These are phyloP conservation scores for Anguilla marmorata DNA, from an alignment of 2,797 vertebrate genomes.

Conservation along the genomic window DNA sequence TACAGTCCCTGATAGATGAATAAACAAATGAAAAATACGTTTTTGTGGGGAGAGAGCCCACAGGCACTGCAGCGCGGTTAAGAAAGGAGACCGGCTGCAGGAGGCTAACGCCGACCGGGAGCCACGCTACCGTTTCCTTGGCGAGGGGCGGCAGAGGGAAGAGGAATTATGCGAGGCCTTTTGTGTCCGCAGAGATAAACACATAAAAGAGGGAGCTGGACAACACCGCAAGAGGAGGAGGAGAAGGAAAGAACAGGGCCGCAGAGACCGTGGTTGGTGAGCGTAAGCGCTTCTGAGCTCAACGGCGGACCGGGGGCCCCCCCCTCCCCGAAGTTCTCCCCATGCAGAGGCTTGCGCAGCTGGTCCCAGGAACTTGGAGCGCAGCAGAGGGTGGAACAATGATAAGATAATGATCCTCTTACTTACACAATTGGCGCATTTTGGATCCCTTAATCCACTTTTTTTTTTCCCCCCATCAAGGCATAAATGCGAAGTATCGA, in stretches of 20 bases:
- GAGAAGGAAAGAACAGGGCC: background rate
- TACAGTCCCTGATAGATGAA: background rate
- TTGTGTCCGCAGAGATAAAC: conserved; percentile 8
- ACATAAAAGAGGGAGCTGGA: background rate
- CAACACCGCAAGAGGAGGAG: background rate
- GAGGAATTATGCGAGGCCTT: conserved; percentile 1
- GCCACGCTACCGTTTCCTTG: background rate
- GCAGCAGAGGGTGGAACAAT: conserved; percentile 27
- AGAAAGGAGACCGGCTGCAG: background rate
- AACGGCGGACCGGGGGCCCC: background rate
- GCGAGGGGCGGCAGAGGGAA: background rate
- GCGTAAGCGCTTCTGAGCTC: background rate
- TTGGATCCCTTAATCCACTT: conserved; percentile 1
- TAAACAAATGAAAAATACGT: background rate
- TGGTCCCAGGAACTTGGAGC: conserved; percentile 8
- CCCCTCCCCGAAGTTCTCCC: conserved; percentile 6
- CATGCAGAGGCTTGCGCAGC: background rate
- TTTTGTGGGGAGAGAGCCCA: background rate
- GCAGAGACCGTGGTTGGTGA: background rate
- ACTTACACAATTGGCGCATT: conserved; percentile 25
- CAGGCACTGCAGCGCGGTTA: background rate
- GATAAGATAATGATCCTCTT: conserved; percentile 28
- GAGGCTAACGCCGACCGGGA: background rate
- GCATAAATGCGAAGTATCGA: background rate
- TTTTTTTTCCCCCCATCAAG: background rate